Evolutionary conservation across 2,113 vertebrate genomes (phyloP), one percentile per base, ranked within the genome.

Genomic region (Silurus meridionalis): DNA sequence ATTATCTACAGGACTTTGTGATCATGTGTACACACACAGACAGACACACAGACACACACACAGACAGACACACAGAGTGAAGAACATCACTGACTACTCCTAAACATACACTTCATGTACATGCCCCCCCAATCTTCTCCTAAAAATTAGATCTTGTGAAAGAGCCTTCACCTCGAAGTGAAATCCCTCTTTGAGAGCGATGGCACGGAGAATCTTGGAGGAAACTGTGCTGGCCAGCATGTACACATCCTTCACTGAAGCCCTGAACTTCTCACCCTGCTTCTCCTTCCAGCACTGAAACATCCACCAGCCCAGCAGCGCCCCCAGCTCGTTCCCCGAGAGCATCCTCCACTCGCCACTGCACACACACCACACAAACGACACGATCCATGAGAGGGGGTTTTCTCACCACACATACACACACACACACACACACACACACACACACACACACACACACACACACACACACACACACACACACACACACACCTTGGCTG

Each of bases 171-270:
- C 98, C 96, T 99, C 97, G 83, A 99, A 99, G 91, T 99, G 97
- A 90, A 99, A 99, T 28, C 98, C 97, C 85, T 99, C 97, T 91
- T 99, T 98, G 5, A 98, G 92, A 50, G 97, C 98, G 15, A 99
- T 97, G 86, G 98, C 98, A 14, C 95, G 93, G 78, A 99, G 92
- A 86, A 99, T 99, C 95, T 99, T 99, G 81, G 98, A 99, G 60
- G 98, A 99, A 84, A 99, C 98, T 0, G 98, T 99, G 94, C 97
- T 99, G 23, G 97, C 95, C 89, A 99, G 88, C 98, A 99, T 99
- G 92, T 99, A 99, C 6, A 95, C 55, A 14, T 96, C 96, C 92
- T 97, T 98, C 82, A 98, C 90, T 8, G 95, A 91, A 9, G 57
- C 52, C 6, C 83, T 84, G 14, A 28, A 17, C 28, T 94, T 93